Base-by-base conservation (phyloP, 2,797 vertebrate species). In the Falco peregrinus region DNA sequence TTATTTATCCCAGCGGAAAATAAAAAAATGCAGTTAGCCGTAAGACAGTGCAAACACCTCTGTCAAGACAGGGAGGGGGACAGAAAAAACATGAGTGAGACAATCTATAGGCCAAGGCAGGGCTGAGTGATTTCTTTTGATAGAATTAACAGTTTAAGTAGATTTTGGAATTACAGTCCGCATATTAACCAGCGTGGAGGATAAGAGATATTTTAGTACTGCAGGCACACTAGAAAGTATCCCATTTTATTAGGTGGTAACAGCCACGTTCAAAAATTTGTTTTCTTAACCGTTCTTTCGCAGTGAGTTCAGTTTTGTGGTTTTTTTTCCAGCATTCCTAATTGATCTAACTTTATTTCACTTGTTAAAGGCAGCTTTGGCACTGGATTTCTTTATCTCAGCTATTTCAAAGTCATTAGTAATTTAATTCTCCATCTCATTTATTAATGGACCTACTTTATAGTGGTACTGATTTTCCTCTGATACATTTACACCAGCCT, bases 371-470 rank as follows among this genome's bases (percentile, higher is more conserved):
- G n/a, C 37, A 86, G 33, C 26, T 89, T 91, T 92, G 86, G 60
- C 63, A 85, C 13, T 70, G 48, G 87, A 71, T 84, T 90, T 89
- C 70, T 93, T 93, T 94, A 90, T 89, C 84, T 94, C 84, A 92
- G 64, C 78, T 71, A 80, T 94, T 96, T 96, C 68, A 67, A 90
- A 93, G 68, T 89, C 87, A 71, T 92, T 89, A 95, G 90, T 80
- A 94, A 87, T 92, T 94, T 91, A 94, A 91, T 91, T 95, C 81
- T 90, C 35, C 43, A 51, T 79, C 83, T 89, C 87, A 85, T 92
- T 93, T 96, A 85, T 93, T 94, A 94, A 96, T 96, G 93, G 83
- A 90, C 29, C n/a, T 89, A 41, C 56, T 94, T 90, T 79, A 67
- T 73, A 57, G 18, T 47, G 15, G 51, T 76, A 87, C 85, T 53